These are phyloP conservation scores for Meles meles DNA, from an alignment of 2,113 vertebrate species.

Conservation along the genomic window DNA sequence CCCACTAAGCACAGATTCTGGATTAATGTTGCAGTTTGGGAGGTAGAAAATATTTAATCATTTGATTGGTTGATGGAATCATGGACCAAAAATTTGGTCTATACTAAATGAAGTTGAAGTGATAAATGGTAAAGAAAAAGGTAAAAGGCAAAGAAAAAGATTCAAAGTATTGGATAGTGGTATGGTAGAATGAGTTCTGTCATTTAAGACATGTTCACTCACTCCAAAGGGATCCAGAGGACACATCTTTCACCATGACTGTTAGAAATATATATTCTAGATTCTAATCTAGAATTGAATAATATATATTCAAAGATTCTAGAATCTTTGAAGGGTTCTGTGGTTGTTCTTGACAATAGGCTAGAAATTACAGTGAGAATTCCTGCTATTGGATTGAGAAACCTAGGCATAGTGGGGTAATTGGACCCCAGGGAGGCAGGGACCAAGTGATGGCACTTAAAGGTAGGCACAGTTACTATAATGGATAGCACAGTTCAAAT, in stretches of 20 bases:
- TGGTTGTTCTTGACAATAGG: not conserved
- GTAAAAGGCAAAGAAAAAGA: not conserved
- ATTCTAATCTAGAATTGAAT: no score
- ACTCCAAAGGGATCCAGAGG: no score
- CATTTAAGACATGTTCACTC: not conserved
- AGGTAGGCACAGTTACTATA: not conserved
- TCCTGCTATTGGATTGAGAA: not conserved
- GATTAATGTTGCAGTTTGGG: not conserved
- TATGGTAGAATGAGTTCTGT: not conserved
- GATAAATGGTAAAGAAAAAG: no score
- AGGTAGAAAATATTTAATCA: not conserved
- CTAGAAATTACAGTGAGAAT: not conserved
- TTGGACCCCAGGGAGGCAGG: not conserved
- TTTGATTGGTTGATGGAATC: not conserved
- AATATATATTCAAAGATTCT: no score
- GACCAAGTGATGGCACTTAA: not conserved
- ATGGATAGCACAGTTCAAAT: not conserved
- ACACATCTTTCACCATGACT: not conserved
- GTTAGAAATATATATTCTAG: not conserved
- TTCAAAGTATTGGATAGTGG: not conserved
- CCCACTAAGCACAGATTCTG: not conserved
- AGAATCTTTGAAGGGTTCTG: not conserved
- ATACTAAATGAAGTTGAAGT: not conserved
- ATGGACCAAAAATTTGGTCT: not conserved
- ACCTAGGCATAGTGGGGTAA: not conserved